These are phyloP conservation scores for Lycaon pictus DNA, from an alignment of 2,113 vertebrate species.

Conservation along the genomic window DNA sequence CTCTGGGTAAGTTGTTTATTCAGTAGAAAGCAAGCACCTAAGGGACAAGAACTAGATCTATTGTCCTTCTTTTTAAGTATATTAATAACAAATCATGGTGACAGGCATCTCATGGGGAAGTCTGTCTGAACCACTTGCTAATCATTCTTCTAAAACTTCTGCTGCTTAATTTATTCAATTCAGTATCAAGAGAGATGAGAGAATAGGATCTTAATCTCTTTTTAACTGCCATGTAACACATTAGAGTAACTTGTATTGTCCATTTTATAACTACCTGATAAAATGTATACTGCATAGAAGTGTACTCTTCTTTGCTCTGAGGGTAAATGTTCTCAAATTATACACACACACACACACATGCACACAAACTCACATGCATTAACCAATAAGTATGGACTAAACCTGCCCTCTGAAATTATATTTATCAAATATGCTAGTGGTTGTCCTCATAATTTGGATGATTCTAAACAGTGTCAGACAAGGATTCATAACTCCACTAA, in stretches of 20 bases:
- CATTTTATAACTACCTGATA: neutral
- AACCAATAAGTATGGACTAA: neutral
- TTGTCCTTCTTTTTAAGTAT: slow-evolving; percentile 69
- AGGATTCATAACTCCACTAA: neutral
- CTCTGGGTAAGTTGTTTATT: slow-evolving; percentile 42
- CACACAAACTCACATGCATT: neutral
- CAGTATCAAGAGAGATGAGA: neutral
- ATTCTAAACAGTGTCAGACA: neutral
- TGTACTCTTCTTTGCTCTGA: neutral
- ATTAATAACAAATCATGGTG: slow-evolving; percentile 75
- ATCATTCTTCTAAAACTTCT: slow-evolving; percentile 66
- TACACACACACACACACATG: neutral
- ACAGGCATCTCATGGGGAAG: slow-evolving; percentile 51
- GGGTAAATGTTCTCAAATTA: neutral
- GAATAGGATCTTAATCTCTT: neutral
- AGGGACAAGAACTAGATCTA: slow-evolving; percentile 14
- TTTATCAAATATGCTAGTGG: neutral
- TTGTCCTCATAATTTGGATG: neutral
- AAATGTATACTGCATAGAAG: neutral
- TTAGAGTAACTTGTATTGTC: neutral
- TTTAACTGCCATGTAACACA: neutral
- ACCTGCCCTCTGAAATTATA: neutral
- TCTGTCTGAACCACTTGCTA: slow-evolving; percentile 63
- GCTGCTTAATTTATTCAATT: slow-evolving; percentile 62
- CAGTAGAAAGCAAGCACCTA: neutral